These are phyloP conservation scores for Montifringilla adamsi DNA, from an alignment of 2,113 vertebrate genomes.

Conservation along the genomic window DNA sequence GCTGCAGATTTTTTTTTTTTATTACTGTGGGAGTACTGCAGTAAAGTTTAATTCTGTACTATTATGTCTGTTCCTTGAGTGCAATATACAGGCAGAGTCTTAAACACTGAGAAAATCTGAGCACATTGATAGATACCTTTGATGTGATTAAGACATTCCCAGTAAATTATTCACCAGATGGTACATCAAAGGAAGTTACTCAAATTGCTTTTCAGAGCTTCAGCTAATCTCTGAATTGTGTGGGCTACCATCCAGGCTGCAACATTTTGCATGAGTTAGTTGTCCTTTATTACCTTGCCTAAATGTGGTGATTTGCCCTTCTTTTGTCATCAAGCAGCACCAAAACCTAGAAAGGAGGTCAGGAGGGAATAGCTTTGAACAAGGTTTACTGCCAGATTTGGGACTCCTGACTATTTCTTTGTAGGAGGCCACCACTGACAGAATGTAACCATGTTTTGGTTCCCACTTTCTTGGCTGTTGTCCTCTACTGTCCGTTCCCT, in stretches of 20 bases:
- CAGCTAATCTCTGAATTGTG: slow-evolving; percentile 13
- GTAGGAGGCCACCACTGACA: neutral
- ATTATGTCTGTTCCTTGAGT: neutral
- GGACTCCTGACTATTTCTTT: neutral
- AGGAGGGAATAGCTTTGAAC: neutral
- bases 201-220: slow-evolving; percentile 31
- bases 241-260: slow-evolving; percentile 5
- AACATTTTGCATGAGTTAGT: neutral
- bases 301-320: neutral
- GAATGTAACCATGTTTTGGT: neutral
- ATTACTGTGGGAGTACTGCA: neutral
- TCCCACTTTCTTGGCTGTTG: neutral
- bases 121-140: slow-evolving; percentile 26
- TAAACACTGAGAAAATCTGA: neutral
- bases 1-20: neutral
- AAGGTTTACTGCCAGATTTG: neutral
- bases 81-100: neutral
- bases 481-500: neutral
- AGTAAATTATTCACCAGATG: slow-evolving; percentile 55
- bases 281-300: slow-evolving; percentile 4
- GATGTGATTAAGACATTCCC: slow-evolving; percentile 49
- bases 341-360: neutral
- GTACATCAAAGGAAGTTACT: slow-evolving; percentile 46
- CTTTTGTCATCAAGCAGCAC: neutral
- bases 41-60: neutral